Evolutionary conservation across 2,797 vertebrate species (phyloP), one percentile per base, ranked within the genome.

Genomic region (Denticeps clupeoides): DNA sequence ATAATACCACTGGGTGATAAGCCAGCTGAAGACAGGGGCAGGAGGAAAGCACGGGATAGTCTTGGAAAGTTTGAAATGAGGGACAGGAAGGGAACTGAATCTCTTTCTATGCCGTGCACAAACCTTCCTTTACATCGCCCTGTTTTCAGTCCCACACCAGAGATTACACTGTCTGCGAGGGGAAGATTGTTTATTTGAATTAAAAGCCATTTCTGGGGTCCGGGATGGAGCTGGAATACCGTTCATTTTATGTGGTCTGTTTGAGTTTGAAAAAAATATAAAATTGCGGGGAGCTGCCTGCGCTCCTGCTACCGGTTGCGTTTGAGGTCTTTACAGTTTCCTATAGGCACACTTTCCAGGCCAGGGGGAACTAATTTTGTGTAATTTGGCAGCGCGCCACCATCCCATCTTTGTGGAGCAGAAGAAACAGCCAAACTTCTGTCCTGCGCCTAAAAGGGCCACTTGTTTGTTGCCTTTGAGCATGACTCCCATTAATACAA

Each of bases 221-320:
- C 58, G 60, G 68, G 65, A 64, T 65, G 68, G 56, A 63, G 64
- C 63, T 65, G 56, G 56, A 62, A 66, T 65, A 70, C 64, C 60
- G 63, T 62, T 66, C 58, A 68, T 70, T 66, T 70, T 66, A 64
- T 70, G 61, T 70, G 65, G 60, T 66, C 63, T 58, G 56, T 70
- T 70, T 65, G 61, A 70, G 66, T 68, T 56, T 48, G 43, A 32
- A 51, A 63, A 57, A n/a, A n/a, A n/a, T n/a, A n/a, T n/a, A n/a
- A n/a, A n/a, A n/a, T n/a, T n/a, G n/a, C 48, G 47, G 33, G 54
- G 58, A 56, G 58, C 52, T 56, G 56, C 51, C 54, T 42, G 15
- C 25, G 49, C 53, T 57, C 32, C 46, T 55, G 54, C 60, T 54
- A 38, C 43, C 53, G 52, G 54, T 59, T 56, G 52, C 46, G 45